These are phyloP conservation scores for Trachelus troglodyta DNA, from an alignment of 2,888 invertebrate species.

Conservation along the genomic window DNA sequence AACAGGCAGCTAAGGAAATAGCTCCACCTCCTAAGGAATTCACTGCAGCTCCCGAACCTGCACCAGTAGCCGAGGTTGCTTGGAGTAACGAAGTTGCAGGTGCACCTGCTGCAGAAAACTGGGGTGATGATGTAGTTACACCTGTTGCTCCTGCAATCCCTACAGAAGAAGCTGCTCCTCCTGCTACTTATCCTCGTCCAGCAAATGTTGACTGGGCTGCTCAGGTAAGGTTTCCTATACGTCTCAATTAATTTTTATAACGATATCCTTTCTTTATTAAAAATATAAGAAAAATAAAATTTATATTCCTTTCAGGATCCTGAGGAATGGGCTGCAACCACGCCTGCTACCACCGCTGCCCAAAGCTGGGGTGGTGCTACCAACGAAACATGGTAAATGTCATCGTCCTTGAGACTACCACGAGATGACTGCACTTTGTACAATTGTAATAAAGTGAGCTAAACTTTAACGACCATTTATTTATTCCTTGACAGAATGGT, in stretches of 20 bases:
- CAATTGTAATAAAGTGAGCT: conserved; percentile 43
- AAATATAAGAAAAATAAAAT: background rate
- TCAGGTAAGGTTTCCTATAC: conserved; percentile 46
- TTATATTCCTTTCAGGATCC: conserved; percentile 63
- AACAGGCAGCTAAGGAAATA: conserved; percentile 88
- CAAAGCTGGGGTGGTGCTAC: conserved; percentile 74
- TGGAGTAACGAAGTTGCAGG: conserved; percentile 71
- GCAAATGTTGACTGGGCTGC: conserved; percentile 63
- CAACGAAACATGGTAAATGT: conserved; percentile 65
- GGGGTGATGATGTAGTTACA: conserved; percentile 55
- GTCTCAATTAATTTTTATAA: conserved; percentile 6
- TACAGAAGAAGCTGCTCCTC: conserved; percentile 55
- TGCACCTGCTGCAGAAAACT: conserved; percentile 61
- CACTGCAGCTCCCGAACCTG: conserved; percentile 55
- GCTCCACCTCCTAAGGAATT: conserved; percentile 69
- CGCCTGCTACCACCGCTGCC: conserved; percentile 44
- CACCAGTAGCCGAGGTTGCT: conserved; percentile 67
- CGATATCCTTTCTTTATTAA: background rate
- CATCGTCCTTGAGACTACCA: conserved; percentile 28
- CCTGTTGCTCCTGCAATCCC: conserved; percentile 42
- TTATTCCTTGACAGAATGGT: background rate
- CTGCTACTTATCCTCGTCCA: conserved; percentile 50
- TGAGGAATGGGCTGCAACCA: conserved; percentile 71
- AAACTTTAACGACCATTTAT: background rate
- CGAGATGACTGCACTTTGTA: conserved; percentile 40